Conservation (phyloP, 1,140 invertebrate species). For the Polyergus mexicanus region DNA sequence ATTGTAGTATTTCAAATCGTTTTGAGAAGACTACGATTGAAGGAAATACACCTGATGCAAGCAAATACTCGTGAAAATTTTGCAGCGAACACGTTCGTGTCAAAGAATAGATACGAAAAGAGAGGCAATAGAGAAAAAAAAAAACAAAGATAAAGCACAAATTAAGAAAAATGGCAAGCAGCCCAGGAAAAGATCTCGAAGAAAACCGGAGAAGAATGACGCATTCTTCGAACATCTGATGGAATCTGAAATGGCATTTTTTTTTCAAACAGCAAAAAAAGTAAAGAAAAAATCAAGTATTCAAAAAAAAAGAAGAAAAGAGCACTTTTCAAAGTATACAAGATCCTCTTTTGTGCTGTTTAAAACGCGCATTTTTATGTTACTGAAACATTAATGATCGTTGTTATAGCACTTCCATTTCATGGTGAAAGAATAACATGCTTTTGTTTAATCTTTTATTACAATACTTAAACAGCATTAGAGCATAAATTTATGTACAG, state of each 20-base stretch:
- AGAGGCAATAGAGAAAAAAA: slow-evolving; percentile 44
- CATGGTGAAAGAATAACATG: neutral
- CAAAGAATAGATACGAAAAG: slow-evolving; percentile 42
- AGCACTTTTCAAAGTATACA: neutral
- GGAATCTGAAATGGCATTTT: slow-evolving; percentile 73
- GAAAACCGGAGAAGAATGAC: slow-evolving; percentile 38
- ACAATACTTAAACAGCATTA: too few species aligned
- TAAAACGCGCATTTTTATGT: neutral
- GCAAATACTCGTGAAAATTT: neutral
- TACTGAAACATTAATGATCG: slow-evolving; percentile 15
- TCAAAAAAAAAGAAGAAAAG: neutral
- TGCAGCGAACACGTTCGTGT: slow-evolving; percentile 1
- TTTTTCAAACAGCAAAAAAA: slow-evolving; percentile 72
- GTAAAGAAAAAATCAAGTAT: slow-evolving; percentile 64
- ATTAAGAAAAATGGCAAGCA: slow-evolving; percentile 57
- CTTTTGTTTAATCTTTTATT: neutral
- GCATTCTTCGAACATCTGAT: slow-evolving; percentile 59
- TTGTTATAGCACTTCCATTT: neutral
- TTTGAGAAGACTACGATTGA: slow-evolving; percentile 79
- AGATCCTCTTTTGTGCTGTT: neutral
- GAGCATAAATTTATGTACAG: neutral
- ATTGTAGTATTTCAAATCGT: slow-evolving; percentile 77
- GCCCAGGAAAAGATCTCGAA: neutral
- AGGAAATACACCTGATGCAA: slow-evolving; percentile 75
- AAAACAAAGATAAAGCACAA: slow-evolving; percentile 48